Evolutionary conservation across 92 coral and sea anemone genomes (phyloP), one percentile per base, ranked within the genome.

Genomic region (Phenganax marumi): DNA sequence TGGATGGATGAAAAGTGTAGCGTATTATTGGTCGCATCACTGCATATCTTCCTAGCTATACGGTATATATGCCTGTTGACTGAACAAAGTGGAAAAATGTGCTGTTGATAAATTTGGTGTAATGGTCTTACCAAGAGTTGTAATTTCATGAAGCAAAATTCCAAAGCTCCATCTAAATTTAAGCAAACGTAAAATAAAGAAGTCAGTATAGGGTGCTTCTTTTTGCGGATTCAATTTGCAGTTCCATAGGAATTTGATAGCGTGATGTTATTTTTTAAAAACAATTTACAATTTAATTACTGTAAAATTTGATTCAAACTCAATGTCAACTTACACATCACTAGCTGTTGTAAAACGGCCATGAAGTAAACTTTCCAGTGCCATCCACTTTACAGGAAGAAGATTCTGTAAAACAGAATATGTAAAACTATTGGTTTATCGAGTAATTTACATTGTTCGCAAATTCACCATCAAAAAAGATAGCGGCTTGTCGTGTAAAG

Each of bases 301-400:
- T 33, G 43, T 33, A 33, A 33, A 33, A 33, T 33, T 33, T 33
- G 43, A 33, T 17, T 17, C 17, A 19, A 16, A 11, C 17, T 5
- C 17, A 43, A 10, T 8, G 10, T 18, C 57, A 48, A 73, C 95
- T 86, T 84, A 91, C 95, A 91, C 85, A 55, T 91, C 95, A 12
- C 81, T 86, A 22, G 87, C 82, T 10, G 75, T 84, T 50, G 95
- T 86, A 18, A 58, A 89, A 52, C 85, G 68, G 3, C 95, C 95
- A 21, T 80, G 83, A 33, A 91, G 65, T 0, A 68, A 68, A 68
- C 90, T 89, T 60, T 91, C 95, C 49, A 90, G 61, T 2, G 95
- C 79, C 92, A 91, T 89, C 95, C 95, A 91, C n/a, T 89, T 85
- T 88, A 89, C 89, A 3, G 95, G 92, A 61, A 91, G 76, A 56